Percentiles rank a stretch among this genome's conserved stretches.
Conservation (phyloP, 2,797 vertebrate genomes). For the Coilia nasus region DNA sequence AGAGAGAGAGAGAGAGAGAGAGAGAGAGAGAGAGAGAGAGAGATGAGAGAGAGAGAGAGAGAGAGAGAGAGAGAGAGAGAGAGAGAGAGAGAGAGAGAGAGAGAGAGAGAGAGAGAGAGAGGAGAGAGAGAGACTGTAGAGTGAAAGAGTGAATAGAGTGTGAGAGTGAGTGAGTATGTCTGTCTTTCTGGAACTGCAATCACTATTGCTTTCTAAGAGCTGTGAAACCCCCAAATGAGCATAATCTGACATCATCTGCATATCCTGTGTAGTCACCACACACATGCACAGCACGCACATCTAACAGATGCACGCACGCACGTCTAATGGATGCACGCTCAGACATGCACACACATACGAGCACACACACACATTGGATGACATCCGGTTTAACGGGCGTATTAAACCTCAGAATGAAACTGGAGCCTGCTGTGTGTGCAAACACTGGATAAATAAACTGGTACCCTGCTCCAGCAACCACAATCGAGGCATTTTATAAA, state of each 20-base stretch:
- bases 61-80: too few relatives aligned
- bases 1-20: too few relatives aligned
- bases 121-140: neutral
- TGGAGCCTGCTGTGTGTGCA: neutral
- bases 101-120: too few relatives aligned
- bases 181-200: neutral
- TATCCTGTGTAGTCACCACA: neutral
- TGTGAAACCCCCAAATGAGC: neutral
- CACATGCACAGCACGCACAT: neutral
- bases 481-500: neutral
- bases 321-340: neutral
- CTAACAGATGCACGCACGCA: too few relatives aligned
- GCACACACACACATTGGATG: neutral
- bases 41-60: too few relatives aligned
- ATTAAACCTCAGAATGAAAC: slow-evolving; percentile 1
- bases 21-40: too few relatives aligned
- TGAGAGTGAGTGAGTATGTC: neutral
- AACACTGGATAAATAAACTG: neutral
- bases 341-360: neutral
- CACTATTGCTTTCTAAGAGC: neutral
- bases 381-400: neutral
- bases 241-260: neutral
- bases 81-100: too few relatives aligned
- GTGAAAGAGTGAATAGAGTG: neutral
- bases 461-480: neutral